phyloP scores from a whole-genome alignment of 2,113 vertebrate genomes.

The Protobothrops flavoviridis region DNA sequence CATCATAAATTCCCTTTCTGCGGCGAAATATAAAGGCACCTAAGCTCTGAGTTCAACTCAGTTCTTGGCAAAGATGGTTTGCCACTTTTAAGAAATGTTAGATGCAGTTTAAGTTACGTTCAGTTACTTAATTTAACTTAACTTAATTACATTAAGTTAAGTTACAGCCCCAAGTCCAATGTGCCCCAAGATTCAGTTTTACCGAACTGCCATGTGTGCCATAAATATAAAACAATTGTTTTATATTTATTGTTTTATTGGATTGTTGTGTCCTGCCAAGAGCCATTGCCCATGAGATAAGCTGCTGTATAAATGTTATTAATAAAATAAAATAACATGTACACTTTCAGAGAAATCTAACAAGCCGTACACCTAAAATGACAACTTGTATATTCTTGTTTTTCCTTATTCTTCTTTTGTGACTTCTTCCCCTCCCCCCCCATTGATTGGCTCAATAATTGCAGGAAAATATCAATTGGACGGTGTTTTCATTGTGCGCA shows the following conservation, averaged over 20 bases:
- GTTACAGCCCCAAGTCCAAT: fast-evolving
- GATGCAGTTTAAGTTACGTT: background rate
- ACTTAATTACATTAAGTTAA: background rate
- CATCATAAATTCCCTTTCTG: background rate
- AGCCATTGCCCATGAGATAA: too few species aligned
- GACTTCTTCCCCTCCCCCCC: background rate
- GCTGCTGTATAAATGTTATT: too few species aligned
- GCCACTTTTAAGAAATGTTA: background rate
- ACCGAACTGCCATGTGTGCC: slow-evolving; percentile 13
- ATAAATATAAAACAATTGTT: too few species aligned
- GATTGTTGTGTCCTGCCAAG: too few species aligned
- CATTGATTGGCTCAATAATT: background rate
- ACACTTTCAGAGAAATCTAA: background rate
- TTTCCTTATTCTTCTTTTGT: background rate
- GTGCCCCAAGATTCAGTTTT: background rate
- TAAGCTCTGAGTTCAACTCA: background rate
- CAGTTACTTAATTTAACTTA: too few species aligned
- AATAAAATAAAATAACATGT: background rate
- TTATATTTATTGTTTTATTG: too few species aligned
- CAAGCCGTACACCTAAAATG: slow-evolving; percentile 14
- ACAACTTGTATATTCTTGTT: background rate
- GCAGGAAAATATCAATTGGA: background rate
- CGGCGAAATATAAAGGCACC: background rate
- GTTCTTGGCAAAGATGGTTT: background rate
- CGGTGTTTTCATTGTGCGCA: background rate